These are phyloP conservation scores for Halcyon badia DNA, from an alignment of 2,797 vertebrate species.

Conservation along the genomic window DNA sequence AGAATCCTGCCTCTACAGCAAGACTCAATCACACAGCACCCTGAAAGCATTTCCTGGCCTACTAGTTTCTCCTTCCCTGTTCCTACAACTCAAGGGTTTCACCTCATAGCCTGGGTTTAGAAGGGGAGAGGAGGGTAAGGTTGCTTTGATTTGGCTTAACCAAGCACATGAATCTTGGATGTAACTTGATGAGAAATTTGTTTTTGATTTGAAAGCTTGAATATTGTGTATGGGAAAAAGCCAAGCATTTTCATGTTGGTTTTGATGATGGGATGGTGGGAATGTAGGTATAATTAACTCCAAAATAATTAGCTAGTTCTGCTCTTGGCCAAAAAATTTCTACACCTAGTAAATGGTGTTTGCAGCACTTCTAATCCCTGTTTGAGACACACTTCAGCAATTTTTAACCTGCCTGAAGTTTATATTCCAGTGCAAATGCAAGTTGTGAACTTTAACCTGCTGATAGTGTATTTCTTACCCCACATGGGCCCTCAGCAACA, in stretches of 20 bases:
- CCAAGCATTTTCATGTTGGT: background rate
- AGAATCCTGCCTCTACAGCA: background rate
- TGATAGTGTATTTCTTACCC: background rate
- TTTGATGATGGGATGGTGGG: background rate
- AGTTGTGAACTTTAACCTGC: background rate
- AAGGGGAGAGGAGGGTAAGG: background rate
- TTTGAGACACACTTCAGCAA: background rate
- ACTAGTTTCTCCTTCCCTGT: background rate
- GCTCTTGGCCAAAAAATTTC: background rate
- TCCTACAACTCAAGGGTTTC: background rate
- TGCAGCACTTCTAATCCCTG: background rate
- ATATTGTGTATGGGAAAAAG: background rate
- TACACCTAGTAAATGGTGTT: background rate
- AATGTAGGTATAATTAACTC: background rate
- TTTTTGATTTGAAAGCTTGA: background rate
- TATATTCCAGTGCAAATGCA: background rate
- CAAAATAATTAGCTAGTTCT: background rate
- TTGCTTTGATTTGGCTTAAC: background rate
- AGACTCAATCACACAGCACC: background rate
- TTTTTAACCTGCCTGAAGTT: background rate
- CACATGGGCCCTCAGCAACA: background rate
- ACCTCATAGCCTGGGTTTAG: background rate
- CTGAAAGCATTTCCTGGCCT: background rate
- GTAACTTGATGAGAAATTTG: background rate
- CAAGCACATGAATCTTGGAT: background rate